Conservation (phyloP, 2,888 invertebrate species). For the Dicycla oo region DNA sequence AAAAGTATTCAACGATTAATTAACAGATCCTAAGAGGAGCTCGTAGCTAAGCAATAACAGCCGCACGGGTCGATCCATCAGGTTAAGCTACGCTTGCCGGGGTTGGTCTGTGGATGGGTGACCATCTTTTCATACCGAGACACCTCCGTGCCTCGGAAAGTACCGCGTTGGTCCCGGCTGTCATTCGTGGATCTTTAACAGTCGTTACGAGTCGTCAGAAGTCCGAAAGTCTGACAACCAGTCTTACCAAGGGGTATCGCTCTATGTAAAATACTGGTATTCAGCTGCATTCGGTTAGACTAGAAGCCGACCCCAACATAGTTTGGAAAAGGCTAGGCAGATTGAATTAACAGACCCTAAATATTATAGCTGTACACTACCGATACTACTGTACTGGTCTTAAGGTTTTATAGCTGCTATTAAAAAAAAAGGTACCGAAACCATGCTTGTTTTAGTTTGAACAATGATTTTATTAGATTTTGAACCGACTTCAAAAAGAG, state of each 20-base stretch:
- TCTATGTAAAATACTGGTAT: not conserved
- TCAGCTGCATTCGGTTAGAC: not conserved
- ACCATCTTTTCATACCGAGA: not conserved
- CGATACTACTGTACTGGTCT: no score
- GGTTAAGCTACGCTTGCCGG: not conserved
- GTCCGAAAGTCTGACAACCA: not conserved
- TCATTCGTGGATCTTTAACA: not conserved
- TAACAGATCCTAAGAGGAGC: not conserved
- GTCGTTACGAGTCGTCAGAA: not conserved
- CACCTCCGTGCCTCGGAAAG: not conserved
- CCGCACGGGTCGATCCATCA: not conserved
- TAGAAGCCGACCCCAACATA: not conserved
- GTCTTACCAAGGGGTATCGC: not conserved
- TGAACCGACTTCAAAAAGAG: no score
- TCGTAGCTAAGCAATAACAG: not conserved
- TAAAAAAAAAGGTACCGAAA: no score
- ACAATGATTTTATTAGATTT: not conserved
- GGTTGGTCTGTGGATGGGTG: not conserved
- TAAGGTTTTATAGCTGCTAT: no score
- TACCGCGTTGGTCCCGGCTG: not conserved
- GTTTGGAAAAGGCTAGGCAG: not conserved
- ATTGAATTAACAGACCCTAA: no score
- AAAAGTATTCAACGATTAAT: not conserved
- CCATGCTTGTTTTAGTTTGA: not conserved
- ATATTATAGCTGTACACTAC: no score